Percentiles rank a stretch among this genome's conserved stretches.
phyloP scores from a whole-genome alignment of 2,888 invertebrate genomes.

The Leptinotarsa peninsularis region DNA sequence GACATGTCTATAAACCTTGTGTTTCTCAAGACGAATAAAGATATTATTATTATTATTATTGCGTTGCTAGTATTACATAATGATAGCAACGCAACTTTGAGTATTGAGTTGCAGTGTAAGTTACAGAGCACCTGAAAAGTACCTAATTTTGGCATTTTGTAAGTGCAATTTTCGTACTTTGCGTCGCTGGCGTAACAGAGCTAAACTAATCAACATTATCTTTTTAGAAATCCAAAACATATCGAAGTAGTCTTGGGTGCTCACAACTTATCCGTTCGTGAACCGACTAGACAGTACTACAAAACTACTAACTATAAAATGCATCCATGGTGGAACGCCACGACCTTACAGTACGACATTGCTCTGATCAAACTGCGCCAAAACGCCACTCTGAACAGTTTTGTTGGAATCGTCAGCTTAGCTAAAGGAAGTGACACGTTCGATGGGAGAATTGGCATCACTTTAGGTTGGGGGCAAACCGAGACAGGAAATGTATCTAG shows the following conservation, averaged over 20 bases:
- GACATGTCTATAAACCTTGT: no score
- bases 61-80: no score
- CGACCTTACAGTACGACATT: conserved; percentile 29
- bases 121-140: no score
- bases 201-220: not conserved
- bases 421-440: conserved; percentile 29
- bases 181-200: no score
- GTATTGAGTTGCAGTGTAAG: no score
- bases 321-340: conserved; percentile 19
- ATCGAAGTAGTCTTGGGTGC: conserved; percentile 39
- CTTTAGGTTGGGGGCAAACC: conserved; percentile 44
- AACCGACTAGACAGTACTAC: conserved; percentile 21
- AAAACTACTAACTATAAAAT: conserved; percentile 3
- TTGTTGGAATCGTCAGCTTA: conserved; percentile 36
- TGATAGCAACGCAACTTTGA: no score
- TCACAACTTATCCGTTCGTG: conserved; percentile 35
- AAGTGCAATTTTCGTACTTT: no score
- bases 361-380: conserved; percentile 41
- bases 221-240: conserved; percentile 38
- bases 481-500: conserved; percentile 26
- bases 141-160: no score
- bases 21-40: no score
- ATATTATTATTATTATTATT: no score
- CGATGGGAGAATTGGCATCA: conserved; percentile 30
- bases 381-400: conserved; percentile 37